Evolutionary conservation across 2,888 invertebrate genomes (phyloP), one percentile per base, ranked within the genome.

Genomic region (Sturmia bella): DNA sequence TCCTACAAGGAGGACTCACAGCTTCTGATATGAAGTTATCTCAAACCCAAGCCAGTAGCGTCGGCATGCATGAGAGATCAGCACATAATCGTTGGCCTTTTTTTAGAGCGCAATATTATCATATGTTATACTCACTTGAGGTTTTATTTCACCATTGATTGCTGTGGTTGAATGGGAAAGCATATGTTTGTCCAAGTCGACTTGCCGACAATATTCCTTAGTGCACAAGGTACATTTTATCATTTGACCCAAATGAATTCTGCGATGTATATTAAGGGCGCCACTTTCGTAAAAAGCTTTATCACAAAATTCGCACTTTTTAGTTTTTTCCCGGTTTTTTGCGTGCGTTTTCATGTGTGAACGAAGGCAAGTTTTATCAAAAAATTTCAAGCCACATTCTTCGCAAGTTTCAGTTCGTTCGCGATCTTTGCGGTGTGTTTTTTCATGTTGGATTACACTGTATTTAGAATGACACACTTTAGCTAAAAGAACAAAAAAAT

Each of bases 181-280:
- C 74, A 78, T 66, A 48, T 82, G 82, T 17, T 11, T 64, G 1
- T 82, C 74, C 24, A 82, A 32, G 32, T 82, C 82, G 7, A 54
- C 4, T 59, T 74, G 57, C 1, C 82, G 73, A 41, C 13, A 70
- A 66, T 11, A 82, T 59, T 75, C 19, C 11, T 82, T 82, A 3
- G 74, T 24, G 32, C 82, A 82, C 13, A 82, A 27, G 11, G 11
- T 45, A 24, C 82, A 82, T 6, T 56, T 6, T 37, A 74, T 27
- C 69, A 69, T 74, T 59, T 78, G 52, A 13, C 82, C 82, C 39
- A 78, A 74, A 66, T 82, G 82, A 27, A 74, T 48, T 12, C 82
- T 63, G 1, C 78, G 13, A 9, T 83, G 82, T 37, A 79, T 15
- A 19, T 75, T 83, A n/a, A 77, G 77, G 0, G 32, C 32, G 1